Evolutionary conservation across 2,113 vertebrate genomes (phyloP), one percentile per base, ranked within the genome.

Genomic region (Hypocryptadius cinnamomeus): DNA sequence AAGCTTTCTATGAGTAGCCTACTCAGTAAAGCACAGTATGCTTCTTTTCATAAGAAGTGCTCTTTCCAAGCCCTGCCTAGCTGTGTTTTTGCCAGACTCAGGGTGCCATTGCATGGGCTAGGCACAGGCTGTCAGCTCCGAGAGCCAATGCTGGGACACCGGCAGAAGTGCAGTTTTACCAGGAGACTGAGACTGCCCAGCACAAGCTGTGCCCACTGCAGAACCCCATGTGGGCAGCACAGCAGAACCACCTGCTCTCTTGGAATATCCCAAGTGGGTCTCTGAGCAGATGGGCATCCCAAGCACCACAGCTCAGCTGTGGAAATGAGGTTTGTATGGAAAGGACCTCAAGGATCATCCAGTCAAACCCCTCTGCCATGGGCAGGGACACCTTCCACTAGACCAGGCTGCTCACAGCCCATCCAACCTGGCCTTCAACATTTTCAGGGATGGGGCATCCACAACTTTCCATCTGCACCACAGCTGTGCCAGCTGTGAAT

Each of bases 231-330:
- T 12, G 28, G 45, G 40, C 56, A 56, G 28, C 70, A 73, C 28
- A 45, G 31, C 25, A 63, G 19, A 30, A 50, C 33, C 28, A 14
- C 0, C 0, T 21, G 11, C 47, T 79, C 42, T 74, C 85, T 37
- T 6, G 13, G 28, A 81, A 54, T 11, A 42, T 6, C 45, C 54
- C 0, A 0, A 35, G 33, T 15, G 4, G 24, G 2, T 4, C 31
- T 87, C 50, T 9, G 40, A 61, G 23, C 45, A 74, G 30, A 39
- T 4, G 39, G 66, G n/a, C 24, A 44, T 21, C 31, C 47, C 57
- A 71, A 76, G 39, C 47, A 63, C 61, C 47, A 47, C 25, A 44
- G 50, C 22, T 82, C 35, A 65, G 65, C 35, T 70, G 60, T 64
- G 60, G 19, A 60, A 85, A 74, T 2, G 33, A 77, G 8, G 22